Percentiles rank a stretch among this genome's conserved stretches.
Conservation (phyloP, 2,113 vertebrate species). For the Damaliscus lunatus region DNA sequence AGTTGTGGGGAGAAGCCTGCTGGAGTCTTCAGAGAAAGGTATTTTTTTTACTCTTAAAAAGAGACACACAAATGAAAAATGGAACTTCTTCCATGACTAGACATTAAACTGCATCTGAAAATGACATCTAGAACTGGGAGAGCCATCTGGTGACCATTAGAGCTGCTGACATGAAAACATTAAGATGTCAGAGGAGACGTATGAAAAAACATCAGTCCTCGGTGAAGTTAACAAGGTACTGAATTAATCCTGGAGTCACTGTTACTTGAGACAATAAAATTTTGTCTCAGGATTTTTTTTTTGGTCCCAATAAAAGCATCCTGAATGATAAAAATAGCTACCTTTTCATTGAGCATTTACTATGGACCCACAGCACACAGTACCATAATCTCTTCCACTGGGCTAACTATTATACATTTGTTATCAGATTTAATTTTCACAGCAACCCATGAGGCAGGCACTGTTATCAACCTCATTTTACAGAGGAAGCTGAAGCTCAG, state of each 20-base stretch:
- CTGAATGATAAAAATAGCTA: neutral
- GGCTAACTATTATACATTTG: neutral
- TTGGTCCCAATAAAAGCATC: neutral
- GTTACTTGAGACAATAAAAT: neutral
- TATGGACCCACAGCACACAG: neutral
- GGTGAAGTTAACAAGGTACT: neutral
- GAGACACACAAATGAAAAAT: neutral
- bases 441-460: neutral
- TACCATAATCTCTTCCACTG: neutral
- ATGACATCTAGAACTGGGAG: neutral
- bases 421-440: neutral
- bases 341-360: neutral
- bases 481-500: neutral
- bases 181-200: neutral
- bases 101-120: neutral
- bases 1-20: neutral
- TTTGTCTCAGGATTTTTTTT: neutral
- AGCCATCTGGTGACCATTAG: neutral
- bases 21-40: neutral
- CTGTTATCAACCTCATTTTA: neutral
- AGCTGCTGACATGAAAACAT: neutral
- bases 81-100: neutral
- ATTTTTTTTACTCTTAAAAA: neutral
- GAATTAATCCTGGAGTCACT: neutral
- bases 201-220: neutral